phyloP scores from a whole-genome alignment of 2,797 vertebrate species.

The Rhincodon typus region DNA sequence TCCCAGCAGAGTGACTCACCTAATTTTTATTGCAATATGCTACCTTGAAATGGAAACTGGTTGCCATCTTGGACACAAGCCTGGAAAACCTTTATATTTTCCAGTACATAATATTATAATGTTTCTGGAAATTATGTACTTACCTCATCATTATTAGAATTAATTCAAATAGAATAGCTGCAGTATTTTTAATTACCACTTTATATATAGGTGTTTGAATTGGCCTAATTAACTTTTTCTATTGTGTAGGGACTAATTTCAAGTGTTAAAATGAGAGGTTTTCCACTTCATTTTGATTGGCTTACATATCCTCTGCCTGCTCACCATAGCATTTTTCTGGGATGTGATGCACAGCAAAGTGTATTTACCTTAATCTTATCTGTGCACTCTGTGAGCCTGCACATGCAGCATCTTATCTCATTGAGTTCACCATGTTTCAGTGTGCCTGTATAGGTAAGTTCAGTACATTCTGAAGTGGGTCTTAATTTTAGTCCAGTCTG shows the following conservation, averaged over 20 bases:
- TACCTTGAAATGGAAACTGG: not conserved
- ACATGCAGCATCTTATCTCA: not conserved
- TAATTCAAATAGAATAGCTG: constrained; percentile 23
- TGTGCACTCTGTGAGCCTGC: not conserved
- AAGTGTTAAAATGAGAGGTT: not conserved
- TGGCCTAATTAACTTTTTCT: constrained; percentile 5
- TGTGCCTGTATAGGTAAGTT: not conserved
- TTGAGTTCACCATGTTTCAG: not conserved
- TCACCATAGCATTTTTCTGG: not conserved
- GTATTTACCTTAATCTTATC: not conserved
- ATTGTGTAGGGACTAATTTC: not conserved
- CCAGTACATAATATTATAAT: not conserved
- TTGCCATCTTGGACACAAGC: not conserved
- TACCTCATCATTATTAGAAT: constrained; percentile 3
- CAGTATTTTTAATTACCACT: not conserved
- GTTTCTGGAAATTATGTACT: not conserved
- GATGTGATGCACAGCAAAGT: not conserved
- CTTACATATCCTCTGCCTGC: not conserved
- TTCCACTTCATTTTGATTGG: not conserved
- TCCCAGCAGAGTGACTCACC: not conserved
- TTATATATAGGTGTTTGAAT: not conserved
- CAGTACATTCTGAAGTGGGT: not conserved
- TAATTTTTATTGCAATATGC: not conserved
- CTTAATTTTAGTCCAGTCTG: not conserved
- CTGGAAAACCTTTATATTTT: not conserved